Base-by-base conservation (phyloP, 2,113 vertebrate species). In the Brachyhypopomus occidentalis region DNA sequence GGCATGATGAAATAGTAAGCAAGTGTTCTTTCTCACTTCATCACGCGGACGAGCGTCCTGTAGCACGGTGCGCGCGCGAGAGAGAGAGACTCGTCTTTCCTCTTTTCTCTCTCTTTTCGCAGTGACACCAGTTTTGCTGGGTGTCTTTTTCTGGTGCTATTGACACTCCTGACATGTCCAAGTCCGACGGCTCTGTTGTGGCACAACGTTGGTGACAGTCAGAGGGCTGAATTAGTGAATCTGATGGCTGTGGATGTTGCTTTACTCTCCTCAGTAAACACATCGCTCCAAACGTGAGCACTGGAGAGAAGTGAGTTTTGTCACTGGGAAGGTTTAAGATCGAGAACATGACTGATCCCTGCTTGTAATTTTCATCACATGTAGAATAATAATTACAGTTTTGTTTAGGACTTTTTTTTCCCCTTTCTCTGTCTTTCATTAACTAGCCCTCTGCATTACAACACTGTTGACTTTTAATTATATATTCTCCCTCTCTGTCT, bases 1-100 rank as follows among this genome's bases (percentile, higher is more conserved):
- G 95, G 96, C 96, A 97, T 96, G 96, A 96, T 96, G 96, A 96
- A 96, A 96, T 95, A 94, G 95, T 95, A 94, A 96, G 95, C 95
- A 96, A 97, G 95, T 95, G 95, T 94, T 94, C 94, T 94, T 96
- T 94, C 95, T 95, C 89, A 91, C 95, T 98, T 95, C 91, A 95
- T 96, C 96, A 97, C 88, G 60, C 45, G 55, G 80, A 77, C 66
- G 59, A 70, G 36, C 66, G 38, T 41, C 36, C 34, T 70, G 66
- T 38, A 70, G 66, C 34, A n/a, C 17, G 64, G 73, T 75, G 11
- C 52, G 45, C 38, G 22, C 30, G 73, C 41, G 66, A 64, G 73
- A 73, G 72, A 20, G 60, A 41, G 36, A 17, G 36, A 67, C 20
- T 2, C 64, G 34, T 34, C 6, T 41, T 70, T 41, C 19, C n/a